Base-by-base conservation (phyloP, 2,888 invertebrate genomes). In the Clostera curtula region DNA sequence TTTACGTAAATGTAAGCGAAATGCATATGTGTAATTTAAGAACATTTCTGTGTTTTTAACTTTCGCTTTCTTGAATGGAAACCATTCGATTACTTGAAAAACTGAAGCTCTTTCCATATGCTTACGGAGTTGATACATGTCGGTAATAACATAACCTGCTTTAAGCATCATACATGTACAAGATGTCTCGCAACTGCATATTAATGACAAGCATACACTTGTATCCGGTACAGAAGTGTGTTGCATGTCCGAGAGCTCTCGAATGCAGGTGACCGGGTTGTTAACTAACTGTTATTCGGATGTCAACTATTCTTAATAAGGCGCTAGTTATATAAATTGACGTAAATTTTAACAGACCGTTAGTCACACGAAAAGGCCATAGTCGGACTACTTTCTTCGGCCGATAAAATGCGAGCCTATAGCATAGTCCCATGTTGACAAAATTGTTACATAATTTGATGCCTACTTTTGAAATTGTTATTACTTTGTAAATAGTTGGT, bases 211-310 rank as follows among this genome's bases (percentile, higher is more conserved):
- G 29, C 25, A 30, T 20, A 25, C 15, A 38, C 39, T 44, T 40
- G 43, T 43, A 62, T 66, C 60, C 63, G 66, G 63, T 49, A 51
- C 54, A 40, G 41, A 72, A 68, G 67, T 71, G 44, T 70, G 73
- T 61, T 65, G 54, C 51, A 54, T 51, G 56, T 54, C 56, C 50
- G 53, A 52, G 56, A 53, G 43, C 40, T 40, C 47, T 57, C 49
- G 45, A 64, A 70, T 72, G 54, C 70, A 58, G 73, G 73, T 82
- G 62, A 83, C 82, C 79, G 66, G 72, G 83, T 80, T 71, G 62
- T 53, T 42, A 37, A 10, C 53, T 79, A 80, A 80, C 80, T 72
- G 82, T 80, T 59, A 62, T 70, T 72, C 44, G 56, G 63, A 60
- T 74, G 70, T 69, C 73, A 67, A 63, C 62, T 53, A 61, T 47